phyloP scores from a whole-genome alignment of 2,888 invertebrate species.

The Himalopsyche anomala region DNA sequence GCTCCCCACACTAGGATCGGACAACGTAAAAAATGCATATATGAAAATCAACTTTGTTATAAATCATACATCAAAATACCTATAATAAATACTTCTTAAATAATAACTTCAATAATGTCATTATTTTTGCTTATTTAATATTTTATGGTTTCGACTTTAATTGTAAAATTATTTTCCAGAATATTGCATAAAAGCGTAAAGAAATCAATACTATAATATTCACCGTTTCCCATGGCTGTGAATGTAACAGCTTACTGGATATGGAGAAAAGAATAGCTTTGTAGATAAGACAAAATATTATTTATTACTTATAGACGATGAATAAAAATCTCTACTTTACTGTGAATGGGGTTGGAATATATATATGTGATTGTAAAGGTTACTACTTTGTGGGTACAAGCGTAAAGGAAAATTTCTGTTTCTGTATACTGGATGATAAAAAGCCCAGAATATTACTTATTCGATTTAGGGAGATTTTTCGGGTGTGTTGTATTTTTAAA shows the following conservation, averaged over 20 bases:
- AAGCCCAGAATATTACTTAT: too few relatives aligned
- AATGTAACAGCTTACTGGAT: conserved; percentile 9
- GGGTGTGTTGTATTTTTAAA: too few relatives aligned
- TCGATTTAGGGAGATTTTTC: too few relatives aligned
- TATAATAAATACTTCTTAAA: too few relatives aligned
- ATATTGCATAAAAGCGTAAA: neutral
- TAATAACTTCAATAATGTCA: too few relatives aligned
- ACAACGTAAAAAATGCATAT: too few relatives aligned
- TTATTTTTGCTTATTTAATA: too few relatives aligned
- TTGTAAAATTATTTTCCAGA: too few relatives aligned
- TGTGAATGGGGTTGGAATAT: conserved; percentile 36
- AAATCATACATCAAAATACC: too few relatives aligned
- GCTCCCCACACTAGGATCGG: too few relatives aligned
- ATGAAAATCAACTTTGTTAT: too few relatives aligned
- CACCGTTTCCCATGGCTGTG: conserved; percentile 33
- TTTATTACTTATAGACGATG: conserved; percentile 65
- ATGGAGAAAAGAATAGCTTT: conserved; percentile 59
- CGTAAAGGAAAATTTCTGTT: neutral
- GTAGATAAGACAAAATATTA: conserved; percentile 66
- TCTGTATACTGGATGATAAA: neutral
- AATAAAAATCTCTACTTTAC: conserved; percentile 59
- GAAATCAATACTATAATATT: conserved; percentile 21
- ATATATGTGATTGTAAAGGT: conserved; percentile 5
- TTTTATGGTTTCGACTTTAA: too few relatives aligned
- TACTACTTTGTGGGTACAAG: neutral